Base-by-base conservation (phyloP, 2,113 vertebrate genomes). In the Nannobrachium achirus region DNA sequence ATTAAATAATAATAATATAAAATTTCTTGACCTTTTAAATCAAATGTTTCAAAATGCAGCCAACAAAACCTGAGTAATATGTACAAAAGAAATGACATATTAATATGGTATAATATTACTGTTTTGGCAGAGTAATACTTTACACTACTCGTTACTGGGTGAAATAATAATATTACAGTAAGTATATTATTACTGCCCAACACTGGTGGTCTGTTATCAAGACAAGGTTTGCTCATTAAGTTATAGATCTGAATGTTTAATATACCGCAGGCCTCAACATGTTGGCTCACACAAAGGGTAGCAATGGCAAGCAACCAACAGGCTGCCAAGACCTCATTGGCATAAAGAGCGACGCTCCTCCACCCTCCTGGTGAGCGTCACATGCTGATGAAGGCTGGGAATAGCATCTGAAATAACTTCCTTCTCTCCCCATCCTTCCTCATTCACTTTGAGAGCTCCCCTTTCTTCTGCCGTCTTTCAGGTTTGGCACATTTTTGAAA, bases 401-500 rank as follows among this genome's bases (percentile, higher is more conserved):
- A 56, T 45, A 48, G 16, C 48, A 56, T 73, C 79, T 68, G 33
- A 77, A 78, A 53, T 56, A 7, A 69, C 63, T 62, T 64, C 9
- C 55, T 74, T 25, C 19, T 44, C 4, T 40, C 46, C 45, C 52
- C 39, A 33, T 51, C 16, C 44, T 67, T 64, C 66, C 45, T 64
- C 48, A 4, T 33, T 25, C 15, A 0, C 49, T 66, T 40, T 66
- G 50, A 84, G 58, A 51, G 8, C 50, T 14, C 78, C 56, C 14
- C 44, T 81, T 76, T 79, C 39, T 72, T 7, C 58, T 33, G 49
- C 2, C 15, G 48, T 64, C 40, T 72, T 77, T 82, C 56, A 66
- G 65, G 69, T 75, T 65, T 67, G n/a, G 16, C 44, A 76, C 65
- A 75, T 64, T 73, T 66, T 71, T 74, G 39, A 82, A 77, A 82